phyloP scores from a whole-genome alignment of 2,888 invertebrate genomes.

The Spatulosminthurus flaviceps region DNA sequence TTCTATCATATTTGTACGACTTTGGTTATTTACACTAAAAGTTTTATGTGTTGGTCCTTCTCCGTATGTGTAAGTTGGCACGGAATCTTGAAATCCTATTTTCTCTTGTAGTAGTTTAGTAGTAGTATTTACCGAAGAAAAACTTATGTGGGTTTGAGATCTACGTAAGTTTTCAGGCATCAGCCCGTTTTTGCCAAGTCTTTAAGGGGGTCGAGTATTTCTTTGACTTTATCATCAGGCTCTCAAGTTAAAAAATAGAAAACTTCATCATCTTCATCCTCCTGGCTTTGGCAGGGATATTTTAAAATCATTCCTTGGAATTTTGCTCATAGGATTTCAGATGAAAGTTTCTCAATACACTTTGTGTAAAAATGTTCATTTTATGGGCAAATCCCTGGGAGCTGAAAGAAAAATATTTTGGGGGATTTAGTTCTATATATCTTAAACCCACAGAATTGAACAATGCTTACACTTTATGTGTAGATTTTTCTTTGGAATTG shows the following conservation, averaged over 20 bases:
- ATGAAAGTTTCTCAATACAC: too few species aligned
- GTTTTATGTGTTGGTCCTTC: background rate
- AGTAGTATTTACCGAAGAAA: constrained; percentile 25
- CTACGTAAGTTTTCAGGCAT: background rate
- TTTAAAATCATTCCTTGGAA: too few species aligned
- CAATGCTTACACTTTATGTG: too few species aligned
- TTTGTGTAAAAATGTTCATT: too few species aligned
- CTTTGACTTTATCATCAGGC: background rate
- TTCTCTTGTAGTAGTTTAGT: too few species aligned
- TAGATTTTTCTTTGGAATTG: too few species aligned
- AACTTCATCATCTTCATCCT: background rate
- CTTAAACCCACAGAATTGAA: too few species aligned
- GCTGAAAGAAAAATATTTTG: too few species aligned
- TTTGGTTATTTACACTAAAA: constrained; percentile 28
- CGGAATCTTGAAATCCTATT: background rate
- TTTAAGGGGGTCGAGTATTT: constrained; percentile 15
- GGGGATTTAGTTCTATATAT: too few species aligned
- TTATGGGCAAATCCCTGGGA: too few species aligned
- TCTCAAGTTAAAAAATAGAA: background rate
- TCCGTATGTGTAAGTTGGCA: constrained; percentile 6
- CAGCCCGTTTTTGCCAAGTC: constrained; percentile 5
- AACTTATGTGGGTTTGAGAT: constrained; percentile 20
- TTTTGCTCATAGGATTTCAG: too few species aligned
- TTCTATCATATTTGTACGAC: background rate
- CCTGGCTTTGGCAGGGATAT: background rate